Percentiles rank a stretch among this genome's conserved stretches.
Evolutionary conservation across 2,888 invertebrate species (phyloP).

Genomic region (Mayetiola destructor): DNA sequence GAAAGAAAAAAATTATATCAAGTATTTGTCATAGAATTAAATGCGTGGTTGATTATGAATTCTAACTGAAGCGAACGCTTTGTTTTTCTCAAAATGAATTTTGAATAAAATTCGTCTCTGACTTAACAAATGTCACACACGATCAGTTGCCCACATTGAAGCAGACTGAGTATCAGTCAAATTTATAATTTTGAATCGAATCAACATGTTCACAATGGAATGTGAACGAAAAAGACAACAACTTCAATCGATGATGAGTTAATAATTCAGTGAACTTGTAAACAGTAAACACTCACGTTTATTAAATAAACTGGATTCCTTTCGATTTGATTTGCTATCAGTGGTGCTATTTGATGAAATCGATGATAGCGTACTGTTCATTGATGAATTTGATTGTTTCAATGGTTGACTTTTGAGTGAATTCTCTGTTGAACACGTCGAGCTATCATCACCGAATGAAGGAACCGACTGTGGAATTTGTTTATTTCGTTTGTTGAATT

Average conservation of each 20-base stretch:
- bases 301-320: slow-evolving; percentile 7
- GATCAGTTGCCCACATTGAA: neutral
- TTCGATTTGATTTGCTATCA: neutral
- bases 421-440: neutral
- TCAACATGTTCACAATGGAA: neutral
- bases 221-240: neutral
- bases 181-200: neutral
- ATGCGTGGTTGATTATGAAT: neutral
- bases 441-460: too few species aligned
- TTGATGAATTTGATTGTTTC: neutral
- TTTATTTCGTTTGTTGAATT: neutral
- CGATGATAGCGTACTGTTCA: neutral
- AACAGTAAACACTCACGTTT: slow-evolving; percentile 7
- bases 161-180: neutral
- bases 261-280: too few species aligned
- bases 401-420: neutral
- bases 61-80: too few species aligned
- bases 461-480: neutral
- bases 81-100: too few species aligned
- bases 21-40: neutral
- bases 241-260: neutral
- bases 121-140: too few species aligned
- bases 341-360: neutral
- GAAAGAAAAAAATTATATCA: slow-evolving; percentile 11
- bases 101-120: too few species aligned